Conservation (phyloP, 2,113 vertebrate species). For the Sapajus apella region DNA sequence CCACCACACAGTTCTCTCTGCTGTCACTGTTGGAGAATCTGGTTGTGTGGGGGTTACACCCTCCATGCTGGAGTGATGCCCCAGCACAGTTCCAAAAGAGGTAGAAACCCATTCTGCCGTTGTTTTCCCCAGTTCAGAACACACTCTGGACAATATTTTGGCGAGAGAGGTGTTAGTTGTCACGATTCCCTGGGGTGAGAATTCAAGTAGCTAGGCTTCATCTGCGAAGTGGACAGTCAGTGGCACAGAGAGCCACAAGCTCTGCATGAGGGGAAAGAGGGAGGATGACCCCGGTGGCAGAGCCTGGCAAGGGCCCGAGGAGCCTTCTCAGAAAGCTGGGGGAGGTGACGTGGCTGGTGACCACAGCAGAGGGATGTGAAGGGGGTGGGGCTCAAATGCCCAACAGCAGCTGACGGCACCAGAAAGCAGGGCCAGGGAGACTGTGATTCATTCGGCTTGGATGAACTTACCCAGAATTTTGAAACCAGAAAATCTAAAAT, state of each 20-base stretch:
- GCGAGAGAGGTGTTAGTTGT: not conserved
- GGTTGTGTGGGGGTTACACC: not conserved
- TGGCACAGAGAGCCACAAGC: not conserved
- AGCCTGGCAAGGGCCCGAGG: accelerated
- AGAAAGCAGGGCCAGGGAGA: not conserved
- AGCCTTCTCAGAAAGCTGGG: not conserved
- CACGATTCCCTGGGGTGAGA: not conserved
- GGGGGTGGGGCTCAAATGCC: not conserved
- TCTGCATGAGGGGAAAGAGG: not conserved
- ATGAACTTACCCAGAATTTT: not conserved
- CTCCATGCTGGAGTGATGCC: not conserved
- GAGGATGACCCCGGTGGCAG: not conserved
- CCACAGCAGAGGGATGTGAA: not conserved
- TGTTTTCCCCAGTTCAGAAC: not conserved
- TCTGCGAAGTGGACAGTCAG: not conserved
- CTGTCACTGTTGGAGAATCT: not conserved
- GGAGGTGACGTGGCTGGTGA: not conserved
- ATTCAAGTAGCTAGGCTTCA: not conserved
- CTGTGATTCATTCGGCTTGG: not conserved
- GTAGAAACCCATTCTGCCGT: not conserved
- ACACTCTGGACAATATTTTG: not conserved
- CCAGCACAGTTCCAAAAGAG: not conserved
- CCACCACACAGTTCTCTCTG: not conserved
- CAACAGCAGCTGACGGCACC: not conserved
- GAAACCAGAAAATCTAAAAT: not conserved